Conservation (phyloP, 2,113 vertebrate species). For the Cathartes aura region DNA sequence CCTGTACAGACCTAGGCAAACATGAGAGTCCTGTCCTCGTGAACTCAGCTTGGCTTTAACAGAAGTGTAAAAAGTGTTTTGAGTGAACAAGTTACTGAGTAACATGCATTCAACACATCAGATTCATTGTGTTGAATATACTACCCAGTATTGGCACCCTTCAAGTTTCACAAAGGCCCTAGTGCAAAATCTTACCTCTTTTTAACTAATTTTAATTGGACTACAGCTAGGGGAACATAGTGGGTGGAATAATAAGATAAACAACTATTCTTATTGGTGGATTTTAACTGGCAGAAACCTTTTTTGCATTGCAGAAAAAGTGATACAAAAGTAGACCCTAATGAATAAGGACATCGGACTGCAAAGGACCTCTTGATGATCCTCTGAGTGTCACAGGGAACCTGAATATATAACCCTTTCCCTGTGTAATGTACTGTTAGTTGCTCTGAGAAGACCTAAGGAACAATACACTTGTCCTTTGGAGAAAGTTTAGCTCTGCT, state of each 20-base stretch:
- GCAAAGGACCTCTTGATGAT: neutral
- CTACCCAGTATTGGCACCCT: neutral
- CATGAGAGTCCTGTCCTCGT: neutral
- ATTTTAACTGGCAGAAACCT: neutral
- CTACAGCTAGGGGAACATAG: neutral
- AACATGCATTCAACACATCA: neutral
- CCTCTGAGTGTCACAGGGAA: neutral
- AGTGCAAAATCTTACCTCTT: neutral
- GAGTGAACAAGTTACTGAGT: neutral
- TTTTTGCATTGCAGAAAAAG: neutral
- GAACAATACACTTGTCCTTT: neutral
- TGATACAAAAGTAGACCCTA: neutral
- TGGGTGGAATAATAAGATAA: neutral
- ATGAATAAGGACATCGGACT: neutral
- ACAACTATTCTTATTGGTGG: neutral
- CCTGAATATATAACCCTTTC: neutral
- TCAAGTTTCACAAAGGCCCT: neutral
- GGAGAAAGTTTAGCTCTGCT: neutral
- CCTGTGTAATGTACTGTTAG: neutral
- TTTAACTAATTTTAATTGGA: neutral
- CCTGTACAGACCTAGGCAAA: neutral
- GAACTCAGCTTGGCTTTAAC: neutral
- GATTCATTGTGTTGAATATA: neutral
- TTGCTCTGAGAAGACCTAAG: neutral
- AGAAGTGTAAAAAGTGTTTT: neutral